Evolutionary conservation across 37 sponge, comb jelly and placozoan species (phyloP).

Genomic region (Mnemiopsis leidyi): DNA sequence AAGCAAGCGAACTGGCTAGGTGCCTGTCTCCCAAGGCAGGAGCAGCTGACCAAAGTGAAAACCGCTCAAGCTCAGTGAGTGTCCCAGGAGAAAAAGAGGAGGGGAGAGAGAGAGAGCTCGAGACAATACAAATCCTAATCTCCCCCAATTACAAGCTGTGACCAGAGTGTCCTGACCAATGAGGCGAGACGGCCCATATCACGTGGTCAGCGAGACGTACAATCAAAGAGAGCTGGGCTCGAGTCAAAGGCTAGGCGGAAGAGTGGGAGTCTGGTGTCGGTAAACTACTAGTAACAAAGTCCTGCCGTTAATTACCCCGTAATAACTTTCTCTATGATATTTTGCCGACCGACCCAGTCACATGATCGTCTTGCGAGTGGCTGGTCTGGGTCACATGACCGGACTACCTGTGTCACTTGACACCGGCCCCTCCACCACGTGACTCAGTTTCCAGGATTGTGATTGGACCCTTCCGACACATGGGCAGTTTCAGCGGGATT

Average conservation of each 20-base stretch:
- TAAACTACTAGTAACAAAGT: constrained; percentile 51
- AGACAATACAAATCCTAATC: constrained; percentile 23
- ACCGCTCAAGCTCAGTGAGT: background rate
- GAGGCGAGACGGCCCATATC: background rate
- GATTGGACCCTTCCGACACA: background rate
- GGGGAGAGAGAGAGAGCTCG: background rate
- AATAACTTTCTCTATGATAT: constrained; percentile 63
- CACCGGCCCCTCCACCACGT: constrained; percentile 7
- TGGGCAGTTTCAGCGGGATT: background rate
- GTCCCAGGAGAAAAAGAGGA: background rate
- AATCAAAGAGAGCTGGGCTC: background rate
- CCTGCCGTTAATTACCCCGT: constrained; percentile 63
- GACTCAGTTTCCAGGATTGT: background rate
- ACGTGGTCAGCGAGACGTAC: constrained; percentile 7
- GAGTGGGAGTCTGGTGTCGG: constrained; percentile 44
- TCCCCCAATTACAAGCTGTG: constrained; percentile 32
- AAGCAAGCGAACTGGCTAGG: no score
- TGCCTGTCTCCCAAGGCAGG: no score
- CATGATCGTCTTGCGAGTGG: background rate
- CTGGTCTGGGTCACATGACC: background rate
- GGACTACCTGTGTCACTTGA: constrained; percentile 4
- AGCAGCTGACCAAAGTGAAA: constrained; percentile 36
- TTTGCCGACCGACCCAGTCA: constrained; percentile 54
- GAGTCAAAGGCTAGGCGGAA: constrained; percentile 36
- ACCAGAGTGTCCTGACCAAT: background rate